Conservation (phyloP, 2,113 vertebrate species). For the Phaetusa simplex region DNA sequence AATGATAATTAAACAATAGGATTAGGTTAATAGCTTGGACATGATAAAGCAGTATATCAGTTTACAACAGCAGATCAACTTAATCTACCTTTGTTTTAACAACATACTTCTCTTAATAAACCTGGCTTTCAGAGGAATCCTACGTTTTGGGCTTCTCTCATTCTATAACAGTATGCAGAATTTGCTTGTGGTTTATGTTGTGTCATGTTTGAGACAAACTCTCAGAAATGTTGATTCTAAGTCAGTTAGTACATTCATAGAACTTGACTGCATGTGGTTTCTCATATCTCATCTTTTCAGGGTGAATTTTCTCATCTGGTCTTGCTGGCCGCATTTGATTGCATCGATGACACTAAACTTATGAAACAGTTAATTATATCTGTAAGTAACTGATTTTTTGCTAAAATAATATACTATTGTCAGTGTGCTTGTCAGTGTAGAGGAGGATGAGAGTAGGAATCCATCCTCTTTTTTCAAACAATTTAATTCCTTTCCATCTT, state of each 20-base stretch:
- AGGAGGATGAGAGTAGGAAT: background rate
- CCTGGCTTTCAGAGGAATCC: background rate
- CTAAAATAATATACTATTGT: background rate
- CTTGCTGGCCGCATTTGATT: conserved; percentile 91
- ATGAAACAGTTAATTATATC: conserved; percentile 90
- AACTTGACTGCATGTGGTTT: background rate
- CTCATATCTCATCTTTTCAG: conserved; percentile 66
- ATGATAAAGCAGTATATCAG: background rate
- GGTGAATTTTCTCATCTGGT: conserved; percentile 93
- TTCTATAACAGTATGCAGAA: background rate
- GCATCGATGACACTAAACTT: conserved; percentile 95
- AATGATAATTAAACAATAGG: background rate
- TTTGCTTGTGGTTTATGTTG: background rate
- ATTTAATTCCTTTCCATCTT: background rate
- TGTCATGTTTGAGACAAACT: background rate
- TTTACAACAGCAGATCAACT: background rate
- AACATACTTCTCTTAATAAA: background rate
- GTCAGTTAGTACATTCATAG: background rate
- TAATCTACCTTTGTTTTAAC: background rate
- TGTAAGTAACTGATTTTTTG: conserved; percentile 75
- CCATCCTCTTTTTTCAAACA: background rate
- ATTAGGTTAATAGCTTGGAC: background rate
- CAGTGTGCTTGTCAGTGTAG: background rate
- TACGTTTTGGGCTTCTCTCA: background rate
- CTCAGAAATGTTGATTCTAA: background rate